Base-by-base conservation (phyloP, 2,113 vertebrate genomes). In the Tonatia bakeri region DNA sequence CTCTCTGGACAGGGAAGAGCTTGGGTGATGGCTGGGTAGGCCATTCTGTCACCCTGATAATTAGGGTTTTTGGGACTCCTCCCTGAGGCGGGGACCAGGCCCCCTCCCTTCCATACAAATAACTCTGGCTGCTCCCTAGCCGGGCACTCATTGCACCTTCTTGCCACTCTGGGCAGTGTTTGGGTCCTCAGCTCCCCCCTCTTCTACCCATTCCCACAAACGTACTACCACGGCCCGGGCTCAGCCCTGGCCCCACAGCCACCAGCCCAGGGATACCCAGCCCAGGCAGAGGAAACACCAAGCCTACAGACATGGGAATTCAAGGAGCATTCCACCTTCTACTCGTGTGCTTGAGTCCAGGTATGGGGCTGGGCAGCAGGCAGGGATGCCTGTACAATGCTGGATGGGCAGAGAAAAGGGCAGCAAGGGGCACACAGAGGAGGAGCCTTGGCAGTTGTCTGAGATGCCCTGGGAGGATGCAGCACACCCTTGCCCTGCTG, bases 331-430 rank as follows among this genome's bases (percentile, higher is more conserved):
- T 97, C 94, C 97, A 95, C 82, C 94, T 98, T 76, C 97, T 98
- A 22, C 97, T 98, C 8, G 56, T 98, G 96, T 98, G 97, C 95
- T 69, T 98, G 83, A 97, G 97, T 97, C 98, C 98, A 98, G 98
- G 98, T 98, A 98, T 36, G 98, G 65, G 88, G 52, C 92, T 61
- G 94, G 64, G 79, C 92, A 76, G 90, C 15, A 8, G 82, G 81
- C 59, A 54, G 65, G 50, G 65, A 56, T 17, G 59, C 56, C 76
- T 19, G 14, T 14, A 31, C 10, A 33, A 36, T 0, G 33, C 79
- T 0, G 4, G 33, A 40, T 6, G 84, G 90, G 36, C 52, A 52
- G 67, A 36, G 73, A 54, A 36, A 50, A 31, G 36, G 54, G 24
- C 43, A 43, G 2, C 0, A 0, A 80, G 50, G 67, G 31, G 45